Evolutionary conservation across 53 echinoderm and acorn worm species (phyloP).

Genomic region (Patiria pectinifera): DNA sequence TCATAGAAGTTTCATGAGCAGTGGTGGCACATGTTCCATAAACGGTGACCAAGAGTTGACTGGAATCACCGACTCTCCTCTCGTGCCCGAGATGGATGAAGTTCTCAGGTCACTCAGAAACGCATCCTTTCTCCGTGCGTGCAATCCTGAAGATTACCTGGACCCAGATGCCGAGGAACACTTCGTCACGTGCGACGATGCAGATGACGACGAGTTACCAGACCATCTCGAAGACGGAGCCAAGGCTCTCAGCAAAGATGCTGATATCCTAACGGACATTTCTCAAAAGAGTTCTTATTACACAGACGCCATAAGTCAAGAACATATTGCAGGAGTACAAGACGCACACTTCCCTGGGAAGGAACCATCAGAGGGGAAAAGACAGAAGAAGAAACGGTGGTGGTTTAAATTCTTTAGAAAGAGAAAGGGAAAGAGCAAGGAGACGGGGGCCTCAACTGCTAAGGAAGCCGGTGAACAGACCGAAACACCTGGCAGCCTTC

Average conservation of each 20-base stretch:
- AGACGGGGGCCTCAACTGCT: not conserved
- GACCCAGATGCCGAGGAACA: not conserved
- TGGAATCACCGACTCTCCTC: not conserved
- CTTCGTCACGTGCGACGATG: not conserved
- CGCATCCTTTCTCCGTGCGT: conserved; percentile 28
- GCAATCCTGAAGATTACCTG: conserved; percentile 1
- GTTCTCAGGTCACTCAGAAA: conserved; percentile 4
- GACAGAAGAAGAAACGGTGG: not conserved
- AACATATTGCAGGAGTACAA: not conserved
- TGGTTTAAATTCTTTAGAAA: conserved; percentile 11
- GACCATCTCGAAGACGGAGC: not conserved
- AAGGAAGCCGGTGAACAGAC: not conserved
- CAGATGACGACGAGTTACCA: not conserved
- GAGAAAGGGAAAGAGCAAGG: not conserved
- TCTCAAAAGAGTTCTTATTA: conserved; percentile 3
- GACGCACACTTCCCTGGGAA: not conserved
- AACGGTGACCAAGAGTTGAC: not conserved
- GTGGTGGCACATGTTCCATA: not conserved
- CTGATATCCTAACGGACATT: not conserved
- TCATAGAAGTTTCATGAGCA: not conserved
- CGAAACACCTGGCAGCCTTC: not conserved
- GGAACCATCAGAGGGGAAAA: not conserved
- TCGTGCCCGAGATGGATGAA: not conserved
- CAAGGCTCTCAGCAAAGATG: not conserved
- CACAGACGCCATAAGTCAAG: not conserved